Evolutionary conservation across 2,888 invertebrate genomes (phyloP), one percentile per base, ranked within the genome.

Genomic region (Mesoligia furuncula): DNA sequence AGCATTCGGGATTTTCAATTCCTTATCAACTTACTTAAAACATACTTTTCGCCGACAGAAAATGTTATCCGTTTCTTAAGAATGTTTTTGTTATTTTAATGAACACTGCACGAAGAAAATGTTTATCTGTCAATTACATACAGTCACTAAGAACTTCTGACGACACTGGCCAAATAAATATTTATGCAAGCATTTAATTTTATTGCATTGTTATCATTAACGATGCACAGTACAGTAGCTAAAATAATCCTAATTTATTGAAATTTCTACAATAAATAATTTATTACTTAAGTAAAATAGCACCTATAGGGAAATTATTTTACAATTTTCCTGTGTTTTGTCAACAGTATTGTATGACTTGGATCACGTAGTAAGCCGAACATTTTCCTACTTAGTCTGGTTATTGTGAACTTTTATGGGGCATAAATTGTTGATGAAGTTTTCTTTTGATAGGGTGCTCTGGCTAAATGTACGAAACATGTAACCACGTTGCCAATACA

Each of bases 61-160:
- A 51, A 36, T 64, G 1, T 75, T 42, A 20, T 64, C 31, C 9
- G 20, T 64, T 20, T 24, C 27, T n/a, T n/a, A 48, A n/a, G 77
- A 65, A 61, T 66, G 42, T 11, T 59, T 27, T 27, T 31, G 27
- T 42, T 54, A 69, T 75, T 77, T 77, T 70, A 78, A 62, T 73
- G 45, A 57, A 45, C 36, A 39, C 11, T 45, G 39, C 64, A 64
- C 67, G 15, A 73, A 78, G 70, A 65, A 48, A 61, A 51, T 48
- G 9, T 57, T 68, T 75, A 82, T 83, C 75, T 66, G 65, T 31
- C 42, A 73, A 72, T 67, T 68, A 65, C n/a, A 68, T 59, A 66
- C 17, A 45, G 2, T 48, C 13, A 17, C 24, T 83, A 64, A 79
- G 36, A 65, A 72, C 20, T 69, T 69, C 27, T 61, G 59, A 39